Evolutionary conservation across 2,797 vertebrate genomes (phyloP).

Genomic region (Periparus ater): DNA sequence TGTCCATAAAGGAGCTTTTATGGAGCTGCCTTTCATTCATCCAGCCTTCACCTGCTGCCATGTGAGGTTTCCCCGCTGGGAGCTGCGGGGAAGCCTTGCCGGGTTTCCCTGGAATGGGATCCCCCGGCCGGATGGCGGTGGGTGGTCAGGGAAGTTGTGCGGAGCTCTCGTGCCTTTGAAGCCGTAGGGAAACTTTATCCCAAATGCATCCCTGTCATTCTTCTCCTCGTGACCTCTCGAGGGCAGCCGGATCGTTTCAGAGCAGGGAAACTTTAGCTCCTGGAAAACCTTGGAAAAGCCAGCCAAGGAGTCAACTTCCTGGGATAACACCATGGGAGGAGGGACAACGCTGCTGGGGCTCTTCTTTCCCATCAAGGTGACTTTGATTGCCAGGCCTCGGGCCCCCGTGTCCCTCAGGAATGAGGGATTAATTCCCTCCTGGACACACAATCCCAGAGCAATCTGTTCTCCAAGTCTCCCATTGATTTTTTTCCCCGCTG

Average conservation of each 20-base stretch:
- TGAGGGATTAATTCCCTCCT: neutral
- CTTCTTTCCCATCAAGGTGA: neutral
- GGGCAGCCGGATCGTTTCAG: neutral
- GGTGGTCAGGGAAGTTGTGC: neutral
- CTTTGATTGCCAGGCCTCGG: accelerated
- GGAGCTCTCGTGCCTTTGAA: neutral
- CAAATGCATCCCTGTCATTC: accelerated
- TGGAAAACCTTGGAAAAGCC: neutral
- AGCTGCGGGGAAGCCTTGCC: neutral
- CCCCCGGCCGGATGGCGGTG: neutral
- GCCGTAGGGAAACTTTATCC: neutral
- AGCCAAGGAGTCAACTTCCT: neutral
- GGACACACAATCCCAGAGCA: accelerated
- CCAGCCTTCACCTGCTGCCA: neutral
- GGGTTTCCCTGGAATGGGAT: neutral
- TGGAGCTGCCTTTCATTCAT: slow-evolving; percentile 1
- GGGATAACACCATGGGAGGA: accelerated
- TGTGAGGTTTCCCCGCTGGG: accelerated
- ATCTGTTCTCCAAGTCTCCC: neutral
- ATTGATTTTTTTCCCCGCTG: neutral
- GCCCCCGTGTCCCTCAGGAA: accelerated
- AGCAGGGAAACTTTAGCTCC: neutral
- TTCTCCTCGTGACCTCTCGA: neutral
- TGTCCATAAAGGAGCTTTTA: slow-evolving; percentile 48
- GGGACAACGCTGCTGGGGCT: neutral